A percentile compares a stretch with the other conserved stretches of the same genome.
These are phyloP conservation scores for Zaprionus nigranus DNA, from an alignment of 1,140 invertebrate species.

Conservation along the genomic window DNA sequence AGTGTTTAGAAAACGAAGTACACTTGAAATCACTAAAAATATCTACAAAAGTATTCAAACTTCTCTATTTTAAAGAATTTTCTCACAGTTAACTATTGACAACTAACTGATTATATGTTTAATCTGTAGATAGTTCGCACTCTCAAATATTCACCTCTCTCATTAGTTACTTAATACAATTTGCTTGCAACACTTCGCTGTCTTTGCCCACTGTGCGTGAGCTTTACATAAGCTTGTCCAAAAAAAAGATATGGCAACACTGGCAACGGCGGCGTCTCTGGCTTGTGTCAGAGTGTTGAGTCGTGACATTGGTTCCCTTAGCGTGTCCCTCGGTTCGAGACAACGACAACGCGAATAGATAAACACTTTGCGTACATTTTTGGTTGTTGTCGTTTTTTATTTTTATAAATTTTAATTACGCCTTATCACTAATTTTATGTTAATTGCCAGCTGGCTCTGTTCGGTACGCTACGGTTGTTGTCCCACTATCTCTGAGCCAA, in stretches of 20 bases:
- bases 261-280: not conserved
- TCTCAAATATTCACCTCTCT: no score
- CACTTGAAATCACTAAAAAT: no score
- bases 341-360: slow-evolving; percentile 51
- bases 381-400: slow-evolving; percentile 32
- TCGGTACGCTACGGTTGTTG: not conserved
- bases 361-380: slow-evolving; percentile 48
- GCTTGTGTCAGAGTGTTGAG: slow-evolving; percentile 19
- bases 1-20: no score
- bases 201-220: not conserved
- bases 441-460: slow-evolving; percentile 76
- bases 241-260: slow-evolving; percentile 36
- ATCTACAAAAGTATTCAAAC: no score
- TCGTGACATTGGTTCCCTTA: slow-evolving; percentile 20
- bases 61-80: no score
- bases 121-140: no score
- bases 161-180: no score
- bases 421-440: slow-evolving; percentile 79
- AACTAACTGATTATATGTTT: no score
- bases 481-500: slow-evolving; percentile 24
- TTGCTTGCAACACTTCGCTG: not conserved
- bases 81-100: no score
- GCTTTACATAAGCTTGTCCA: slow-evolving; percentile 26
- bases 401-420: slow-evolving; percentile 77
- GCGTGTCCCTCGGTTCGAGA: slow-evolving; percentile 11